A percentile compares a stretch with the other conserved stretches of the same genome.
Evolutionary conservation across 2,113 vertebrate species (phyloP).

Genomic region (Kryptolebias marmoratus): DNA sequence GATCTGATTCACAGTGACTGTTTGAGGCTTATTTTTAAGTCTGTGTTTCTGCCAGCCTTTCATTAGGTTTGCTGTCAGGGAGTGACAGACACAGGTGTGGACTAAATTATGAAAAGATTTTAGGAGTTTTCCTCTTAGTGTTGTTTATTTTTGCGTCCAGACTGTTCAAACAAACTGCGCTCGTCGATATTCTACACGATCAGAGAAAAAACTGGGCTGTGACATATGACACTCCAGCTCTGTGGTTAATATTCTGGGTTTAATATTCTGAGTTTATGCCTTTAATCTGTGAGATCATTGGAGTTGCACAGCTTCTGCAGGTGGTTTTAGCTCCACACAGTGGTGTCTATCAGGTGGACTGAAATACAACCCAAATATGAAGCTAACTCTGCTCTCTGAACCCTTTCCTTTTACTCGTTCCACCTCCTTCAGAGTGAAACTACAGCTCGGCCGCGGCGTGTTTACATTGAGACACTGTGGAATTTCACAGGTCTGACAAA

Average conservation of each 20-base stretch:
- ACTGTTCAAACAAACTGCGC: too few relatives aligned
- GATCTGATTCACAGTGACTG: too few relatives aligned
- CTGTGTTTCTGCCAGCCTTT: too few relatives aligned
- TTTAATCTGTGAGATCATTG: neutral
- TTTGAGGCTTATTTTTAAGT: too few relatives aligned
- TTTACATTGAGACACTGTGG: neutral
- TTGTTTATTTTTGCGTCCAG: too few relatives aligned
- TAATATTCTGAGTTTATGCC: too few relatives aligned
- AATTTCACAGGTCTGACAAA: constrained; percentile 37
- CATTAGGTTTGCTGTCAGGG: too few relatives aligned
- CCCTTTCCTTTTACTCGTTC: neutral
- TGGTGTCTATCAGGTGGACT: neutral
- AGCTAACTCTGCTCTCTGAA: neutral
- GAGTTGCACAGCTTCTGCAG: neutral
- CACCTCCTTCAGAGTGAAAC: neutral
- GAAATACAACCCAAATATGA: neutral
- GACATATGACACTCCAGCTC: neutral
- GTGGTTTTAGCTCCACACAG: neutral
- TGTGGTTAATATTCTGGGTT: neutral
- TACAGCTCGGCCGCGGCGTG: too few relatives aligned
- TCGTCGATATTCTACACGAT: neutral
- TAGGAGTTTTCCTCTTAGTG: too few relatives aligned
- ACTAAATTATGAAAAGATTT: too few relatives aligned
- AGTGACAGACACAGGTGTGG: too few relatives aligned
- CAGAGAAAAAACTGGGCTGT: neutral